Evolutionary conservation across 2,113 vertebrate genomes (phyloP).

Genomic region (Apteryx mantelli): DNA sequence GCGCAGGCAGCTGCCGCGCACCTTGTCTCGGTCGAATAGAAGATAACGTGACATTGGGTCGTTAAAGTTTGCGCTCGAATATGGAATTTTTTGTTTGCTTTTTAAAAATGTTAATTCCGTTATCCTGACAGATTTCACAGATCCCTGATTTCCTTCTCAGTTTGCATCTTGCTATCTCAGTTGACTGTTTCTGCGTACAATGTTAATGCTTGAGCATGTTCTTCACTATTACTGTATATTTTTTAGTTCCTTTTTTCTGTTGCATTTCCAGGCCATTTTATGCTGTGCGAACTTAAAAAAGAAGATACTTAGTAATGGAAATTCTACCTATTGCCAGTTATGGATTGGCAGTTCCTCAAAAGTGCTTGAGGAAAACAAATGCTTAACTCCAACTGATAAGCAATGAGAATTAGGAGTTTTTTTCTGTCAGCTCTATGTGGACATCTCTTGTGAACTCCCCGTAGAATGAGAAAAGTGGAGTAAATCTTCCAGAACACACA

Average conservation of each 20-base stretch:
- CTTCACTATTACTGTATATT: fast-evolving
- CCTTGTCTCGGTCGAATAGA: not conserved
- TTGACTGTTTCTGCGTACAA: not conserved
- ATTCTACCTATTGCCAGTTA: not conserved
- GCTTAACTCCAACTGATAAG: not conserved
- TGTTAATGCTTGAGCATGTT: not conserved
- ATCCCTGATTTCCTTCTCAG: not conserved
- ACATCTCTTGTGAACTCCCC: not conserved
- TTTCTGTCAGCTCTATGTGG: not conserved
- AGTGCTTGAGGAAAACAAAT: not conserved
- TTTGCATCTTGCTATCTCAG: not conserved
- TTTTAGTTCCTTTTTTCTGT: not conserved
- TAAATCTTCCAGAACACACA: not conserved
- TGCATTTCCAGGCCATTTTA: not conserved
- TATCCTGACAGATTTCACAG: not conserved
- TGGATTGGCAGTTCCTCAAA: not conserved
- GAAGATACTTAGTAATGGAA: not conserved
- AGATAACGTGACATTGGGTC: not conserved
- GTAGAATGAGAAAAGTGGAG: not conserved
- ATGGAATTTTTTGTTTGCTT: not conserved
- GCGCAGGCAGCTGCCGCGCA: not conserved
- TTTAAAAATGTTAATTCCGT: not conserved
- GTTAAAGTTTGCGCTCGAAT: not conserved
- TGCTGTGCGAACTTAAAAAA: not conserved
- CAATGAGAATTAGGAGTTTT: not conserved